Conservation (phyloP, 2,888 invertebrate species). For the Acleris emargana region DNA sequence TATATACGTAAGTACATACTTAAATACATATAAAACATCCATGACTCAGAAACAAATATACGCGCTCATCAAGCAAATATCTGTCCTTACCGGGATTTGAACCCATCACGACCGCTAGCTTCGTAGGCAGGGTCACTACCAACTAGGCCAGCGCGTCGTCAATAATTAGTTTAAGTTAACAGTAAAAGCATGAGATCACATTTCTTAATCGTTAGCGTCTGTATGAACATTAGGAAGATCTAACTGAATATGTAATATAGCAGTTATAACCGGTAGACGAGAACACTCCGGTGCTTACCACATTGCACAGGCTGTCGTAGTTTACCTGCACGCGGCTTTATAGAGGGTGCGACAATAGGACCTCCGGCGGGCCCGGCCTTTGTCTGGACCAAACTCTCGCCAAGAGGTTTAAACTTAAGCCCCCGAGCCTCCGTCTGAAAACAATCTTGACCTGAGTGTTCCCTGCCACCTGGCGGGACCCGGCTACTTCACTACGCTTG, state of each 20-base stretch:
- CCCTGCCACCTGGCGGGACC: conserved; percentile 23
- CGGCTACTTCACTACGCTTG: conserved; percentile 7
- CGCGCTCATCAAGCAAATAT: no score
- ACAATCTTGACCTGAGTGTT: conserved; percentile 53
- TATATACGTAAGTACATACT: no score
- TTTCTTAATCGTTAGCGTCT: background rate
- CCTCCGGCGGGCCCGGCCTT: conserved; percentile 44
- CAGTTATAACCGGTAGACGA: conserved; percentile 3
- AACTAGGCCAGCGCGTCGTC: no score
- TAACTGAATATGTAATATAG: background rate
- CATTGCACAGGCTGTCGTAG: conserved; percentile 42
- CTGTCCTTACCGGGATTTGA: no score
- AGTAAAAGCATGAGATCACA: no score
- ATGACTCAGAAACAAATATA: no score
- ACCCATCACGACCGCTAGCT: no score
- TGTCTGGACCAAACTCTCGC: conserved; percentile 48
- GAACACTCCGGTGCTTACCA: conserved; percentile 37
- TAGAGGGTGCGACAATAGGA: conserved; percentile 47
- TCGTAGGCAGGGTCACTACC: no score
- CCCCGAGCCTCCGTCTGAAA: conserved; percentile 49
- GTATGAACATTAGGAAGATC: background rate
- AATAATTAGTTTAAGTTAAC: no score
- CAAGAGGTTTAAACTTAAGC: conserved; percentile 54
- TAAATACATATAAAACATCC: no score
- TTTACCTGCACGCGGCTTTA: conserved; percentile 49